A percentile compares a stretch with the other conserved stretches of the same genome.
phyloP scores from a whole-genome alignment of 2,113 vertebrate genomes.

The Ophthalmolycus amberensis region DNA sequence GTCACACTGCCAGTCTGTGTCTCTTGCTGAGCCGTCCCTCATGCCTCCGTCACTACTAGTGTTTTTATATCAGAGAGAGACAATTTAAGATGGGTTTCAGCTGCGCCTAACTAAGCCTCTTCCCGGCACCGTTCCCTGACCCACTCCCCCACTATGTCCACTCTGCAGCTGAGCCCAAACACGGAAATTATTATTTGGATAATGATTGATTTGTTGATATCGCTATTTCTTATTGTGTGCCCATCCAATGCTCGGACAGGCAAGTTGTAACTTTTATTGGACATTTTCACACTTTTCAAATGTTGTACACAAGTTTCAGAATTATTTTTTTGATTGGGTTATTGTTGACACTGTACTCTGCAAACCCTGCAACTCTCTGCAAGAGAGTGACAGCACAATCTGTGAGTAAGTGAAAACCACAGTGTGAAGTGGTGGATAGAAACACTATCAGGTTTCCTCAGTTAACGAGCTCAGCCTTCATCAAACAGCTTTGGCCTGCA shows the following conservation, averaged over 20 bases:
- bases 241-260: not conserved
- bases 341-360: not conserved
- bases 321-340: not conserved
- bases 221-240: not conserved
- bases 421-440: conserved; percentile 25
- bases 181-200: not conserved
- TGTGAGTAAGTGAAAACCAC: conserved; percentile 21
- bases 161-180: no score
- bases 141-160: no score
- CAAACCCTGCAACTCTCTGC: not conserved
- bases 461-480: conserved; percentile 17
- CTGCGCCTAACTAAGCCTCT: no score
- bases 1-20: no score
- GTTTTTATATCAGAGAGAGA: no score
- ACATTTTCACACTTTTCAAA: not conserved
- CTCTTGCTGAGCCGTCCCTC: no score
- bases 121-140: no score
- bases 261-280: not conserved
- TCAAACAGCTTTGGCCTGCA: conserved; percentile 46
- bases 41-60: no score
- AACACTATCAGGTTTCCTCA: conserved; percentile 27
- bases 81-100: no score
- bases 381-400: not conserved
- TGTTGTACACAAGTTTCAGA: not conserved
- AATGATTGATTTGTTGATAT: not conserved